These are phyloP conservation scores for Syngnathoides biaculeatus DNA, from an alignment of 2,113 vertebrate genomes.

Conservation along the genomic window DNA sequence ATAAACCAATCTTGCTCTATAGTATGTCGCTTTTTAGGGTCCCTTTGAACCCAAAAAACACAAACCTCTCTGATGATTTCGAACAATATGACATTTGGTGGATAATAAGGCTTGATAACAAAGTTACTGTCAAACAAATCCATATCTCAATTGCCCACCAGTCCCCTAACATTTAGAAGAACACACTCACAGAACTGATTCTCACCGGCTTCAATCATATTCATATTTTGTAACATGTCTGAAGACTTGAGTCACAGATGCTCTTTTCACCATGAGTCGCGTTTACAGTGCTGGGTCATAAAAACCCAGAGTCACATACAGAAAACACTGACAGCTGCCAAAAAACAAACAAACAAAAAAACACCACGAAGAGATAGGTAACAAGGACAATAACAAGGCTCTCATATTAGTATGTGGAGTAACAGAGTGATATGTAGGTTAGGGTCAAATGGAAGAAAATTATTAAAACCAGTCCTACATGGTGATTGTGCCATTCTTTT, in stretches of 20 bases:
- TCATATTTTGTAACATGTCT: background rate
- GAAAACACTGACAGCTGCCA: slow-evolving; percentile 32
- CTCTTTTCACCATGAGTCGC: background rate
- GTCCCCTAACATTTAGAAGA: background rate
- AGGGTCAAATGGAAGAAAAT: slow-evolving; percentile 36
- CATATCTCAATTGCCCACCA: background rate
- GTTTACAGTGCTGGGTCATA: background rate
- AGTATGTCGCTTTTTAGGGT: background rate
- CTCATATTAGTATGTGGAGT: slow-evolving; percentile 45
- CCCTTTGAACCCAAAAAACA: background rate
- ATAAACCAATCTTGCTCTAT: background rate
- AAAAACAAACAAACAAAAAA: background rate
- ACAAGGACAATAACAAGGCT: slow-evolving; percentile 30
- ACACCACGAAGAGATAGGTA: slow-evolving; percentile 40
- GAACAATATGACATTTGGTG: background rate
- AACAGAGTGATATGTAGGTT: slow-evolving; percentile 34
- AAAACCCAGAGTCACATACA: slow-evolving; percentile 18
- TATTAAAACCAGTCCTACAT: slow-evolving; percentile 13
- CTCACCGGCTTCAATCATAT: background rate
- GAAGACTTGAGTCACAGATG: background rate
- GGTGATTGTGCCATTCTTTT: slow-evolving; percentile 29
- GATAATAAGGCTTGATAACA: background rate
- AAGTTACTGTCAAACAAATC: background rate
- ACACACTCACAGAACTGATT: background rate
- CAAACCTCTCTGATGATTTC: background rate